Conservation (phyloP, 2,113 vertebrate species). For the Lophius piscatorius region DNA sequence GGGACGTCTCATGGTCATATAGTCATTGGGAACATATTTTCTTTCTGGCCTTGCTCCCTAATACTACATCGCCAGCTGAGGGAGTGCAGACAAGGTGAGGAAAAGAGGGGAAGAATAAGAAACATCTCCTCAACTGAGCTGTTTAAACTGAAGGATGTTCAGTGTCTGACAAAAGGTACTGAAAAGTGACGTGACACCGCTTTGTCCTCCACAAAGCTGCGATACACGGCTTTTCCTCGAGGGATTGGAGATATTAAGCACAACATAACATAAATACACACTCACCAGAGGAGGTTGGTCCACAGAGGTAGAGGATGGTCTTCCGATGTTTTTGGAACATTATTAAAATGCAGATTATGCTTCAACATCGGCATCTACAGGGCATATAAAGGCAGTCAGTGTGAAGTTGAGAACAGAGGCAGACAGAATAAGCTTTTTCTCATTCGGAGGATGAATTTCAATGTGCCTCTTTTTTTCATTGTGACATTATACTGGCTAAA, state of each 20-base stretch:
- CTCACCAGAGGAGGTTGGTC: no score
- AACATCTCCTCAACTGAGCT: slow-evolving; percentile 4
- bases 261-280: not conserved
- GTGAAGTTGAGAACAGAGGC: no score
- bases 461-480: no score
- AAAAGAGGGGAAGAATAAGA: not conserved
- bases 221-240: slow-evolving; percentile 25
- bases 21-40: slow-evolving; percentile 14
- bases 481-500: no score
- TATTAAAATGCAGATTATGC: no score
- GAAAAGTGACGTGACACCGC: not conserved
- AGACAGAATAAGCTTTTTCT: no score
- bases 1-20: slow-evolving; percentile 39
- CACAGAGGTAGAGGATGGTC: no score
- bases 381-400: no score
- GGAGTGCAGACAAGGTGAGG: not conserved
- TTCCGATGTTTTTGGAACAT: no score
- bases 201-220: slow-evolving; percentile 15
- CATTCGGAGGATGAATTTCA: no score
- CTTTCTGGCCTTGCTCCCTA: slow-evolving; percentile 9
- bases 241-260: slow-evolving; percentile 13
- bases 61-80: slow-evolving; percentile 16
- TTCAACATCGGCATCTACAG: no score
- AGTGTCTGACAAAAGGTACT: slow-evolving; percentile 30
- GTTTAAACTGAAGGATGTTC: slow-evolving; percentile 42